Evolutionary conservation across 1,140 invertebrate genomes (phyloP), one percentile per base, ranked within the genome.

Genomic region (Temnothorax longispinosus): DNA sequence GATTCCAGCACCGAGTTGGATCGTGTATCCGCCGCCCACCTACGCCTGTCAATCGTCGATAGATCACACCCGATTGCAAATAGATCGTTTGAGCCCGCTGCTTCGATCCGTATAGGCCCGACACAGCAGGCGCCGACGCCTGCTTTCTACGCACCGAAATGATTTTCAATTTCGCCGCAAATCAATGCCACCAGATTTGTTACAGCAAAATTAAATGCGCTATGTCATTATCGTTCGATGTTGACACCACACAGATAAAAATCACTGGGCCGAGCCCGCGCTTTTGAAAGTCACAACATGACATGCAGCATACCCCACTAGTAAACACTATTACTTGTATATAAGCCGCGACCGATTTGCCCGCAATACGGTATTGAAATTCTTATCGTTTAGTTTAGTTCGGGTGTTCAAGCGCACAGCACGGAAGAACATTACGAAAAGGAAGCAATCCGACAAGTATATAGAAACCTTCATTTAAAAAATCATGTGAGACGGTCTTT

Each of bases 21-120:
- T 91, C 89, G 89, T 86, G 77, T 91, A 74, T 90, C 82, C 84
- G 65, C 41, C 13, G 13, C 54, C 82, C 90, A 91, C 90, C 90
- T 87, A 91, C 90, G 84, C 50, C 1, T 77, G 56, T 85, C 89
- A 87, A 90, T 91, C 87, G 90, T 54, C 87, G 87, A 90, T 90
- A 91, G 90, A 91, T 91, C 89, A 87, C 84, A 87, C 84, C 65
- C 78, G 82, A 91, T 87, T 89, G 86, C 64, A 88, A 91, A 91
- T 88, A 80, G 65, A 91, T 91, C 89, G 84, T 82, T 88, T 52
- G 44, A 56, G 74, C 52, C 86, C 47, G 85, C 64, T 58, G 50
- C 27, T 44, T 18, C 32, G 50, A n/a, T 52, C 21, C 41, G 86
- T 82, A 60, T 69, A 71, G 58, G 85, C 58, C 11, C 11, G 44